Evolutionary conservation across 2,113 vertebrate species (phyloP).

Genomic region (Athene cunicularia): DNA sequence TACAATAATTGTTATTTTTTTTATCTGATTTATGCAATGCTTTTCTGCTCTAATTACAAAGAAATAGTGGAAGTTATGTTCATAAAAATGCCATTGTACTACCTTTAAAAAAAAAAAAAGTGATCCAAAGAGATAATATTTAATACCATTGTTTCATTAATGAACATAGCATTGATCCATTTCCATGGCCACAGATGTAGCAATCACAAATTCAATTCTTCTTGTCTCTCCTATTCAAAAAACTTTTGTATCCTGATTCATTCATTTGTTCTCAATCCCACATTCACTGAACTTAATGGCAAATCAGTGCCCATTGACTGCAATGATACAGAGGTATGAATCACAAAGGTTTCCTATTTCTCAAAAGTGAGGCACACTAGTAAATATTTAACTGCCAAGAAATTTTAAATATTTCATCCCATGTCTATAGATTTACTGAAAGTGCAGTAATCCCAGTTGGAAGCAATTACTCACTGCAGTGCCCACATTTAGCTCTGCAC

Average conservation of each 20-base stretch:
- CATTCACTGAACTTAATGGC: background rate
- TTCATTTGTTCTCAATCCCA: background rate
- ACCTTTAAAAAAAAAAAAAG: background rate
- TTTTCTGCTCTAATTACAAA: background rate
- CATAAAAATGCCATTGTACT: background rate
- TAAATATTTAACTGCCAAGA: background rate
- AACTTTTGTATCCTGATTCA: background rate
- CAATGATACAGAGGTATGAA: background rate
- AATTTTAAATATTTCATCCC: conserved; percentile 4
- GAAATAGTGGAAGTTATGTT: background rate
- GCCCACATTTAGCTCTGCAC: background rate
- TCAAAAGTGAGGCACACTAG: background rate
- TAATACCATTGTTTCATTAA: background rate
- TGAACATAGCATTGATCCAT: background rate
- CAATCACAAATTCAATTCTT: background rate
- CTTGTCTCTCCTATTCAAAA: background rate
- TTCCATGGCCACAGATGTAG: background rate
- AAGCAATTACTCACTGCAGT: background rate
- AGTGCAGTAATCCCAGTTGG: background rate
- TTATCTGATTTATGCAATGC: background rate
- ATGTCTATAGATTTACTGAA: background rate
- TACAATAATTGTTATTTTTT: background rate
- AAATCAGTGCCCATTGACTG: background rate
- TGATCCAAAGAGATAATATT: background rate
- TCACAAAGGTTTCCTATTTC: background rate